These are phyloP conservation scores for Sternarchorhynchus goeldii DNA, from an alignment of 2,797 vertebrate species.

Conservation along the genomic window DNA sequence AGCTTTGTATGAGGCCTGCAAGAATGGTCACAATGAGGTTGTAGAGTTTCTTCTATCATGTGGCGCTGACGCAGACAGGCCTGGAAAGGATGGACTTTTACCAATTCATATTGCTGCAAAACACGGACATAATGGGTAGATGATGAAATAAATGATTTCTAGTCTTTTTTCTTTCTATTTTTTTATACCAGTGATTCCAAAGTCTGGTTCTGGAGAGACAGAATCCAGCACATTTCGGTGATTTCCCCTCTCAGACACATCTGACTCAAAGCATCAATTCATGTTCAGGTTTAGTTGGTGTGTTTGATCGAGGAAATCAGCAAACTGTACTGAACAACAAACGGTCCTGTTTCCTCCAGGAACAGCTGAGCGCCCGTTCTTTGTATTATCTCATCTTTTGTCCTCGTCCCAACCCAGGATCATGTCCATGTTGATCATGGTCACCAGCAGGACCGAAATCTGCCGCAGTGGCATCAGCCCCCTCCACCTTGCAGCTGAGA, in stretches of 20 bases:
- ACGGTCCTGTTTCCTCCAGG: background rate
- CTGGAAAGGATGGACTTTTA: slow-evolving; percentile 79
- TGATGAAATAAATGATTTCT: slow-evolving; percentile 12
- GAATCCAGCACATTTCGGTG: too few relatives aligned
- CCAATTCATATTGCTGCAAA: slow-evolving; percentile 85
- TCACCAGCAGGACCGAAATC: slow-evolving; percentile 77
- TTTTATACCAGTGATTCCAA: too few relatives aligned
- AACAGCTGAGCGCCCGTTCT: background rate
- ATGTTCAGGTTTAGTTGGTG: too few relatives aligned
- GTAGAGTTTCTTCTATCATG: slow-evolving; percentile 81
- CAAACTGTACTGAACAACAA: background rate
- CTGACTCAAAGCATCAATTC: too few relatives aligned
- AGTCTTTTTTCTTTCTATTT: too few relatives aligned
- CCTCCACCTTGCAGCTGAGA: slow-evolving; percentile 79
- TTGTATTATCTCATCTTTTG: background rate
- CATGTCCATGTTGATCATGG: slow-evolving; percentile 78
- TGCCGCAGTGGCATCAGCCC: slow-evolving; percentile 81
- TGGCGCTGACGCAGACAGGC: slow-evolving; percentile 82
- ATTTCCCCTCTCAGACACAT: too few relatives aligned
- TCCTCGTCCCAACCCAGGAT: slow-evolving; percentile 65
- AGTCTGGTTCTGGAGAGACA: too few relatives aligned
- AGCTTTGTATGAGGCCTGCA: slow-evolving; percentile 84
- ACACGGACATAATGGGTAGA: slow-evolving; percentile 80
- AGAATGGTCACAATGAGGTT: slow-evolving; percentile 77
- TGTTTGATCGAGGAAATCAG: too few relatives aligned